Conservation (phyloP, 2,888 invertebrate species). For the Gastracanthus pulcherrimus region DNA sequence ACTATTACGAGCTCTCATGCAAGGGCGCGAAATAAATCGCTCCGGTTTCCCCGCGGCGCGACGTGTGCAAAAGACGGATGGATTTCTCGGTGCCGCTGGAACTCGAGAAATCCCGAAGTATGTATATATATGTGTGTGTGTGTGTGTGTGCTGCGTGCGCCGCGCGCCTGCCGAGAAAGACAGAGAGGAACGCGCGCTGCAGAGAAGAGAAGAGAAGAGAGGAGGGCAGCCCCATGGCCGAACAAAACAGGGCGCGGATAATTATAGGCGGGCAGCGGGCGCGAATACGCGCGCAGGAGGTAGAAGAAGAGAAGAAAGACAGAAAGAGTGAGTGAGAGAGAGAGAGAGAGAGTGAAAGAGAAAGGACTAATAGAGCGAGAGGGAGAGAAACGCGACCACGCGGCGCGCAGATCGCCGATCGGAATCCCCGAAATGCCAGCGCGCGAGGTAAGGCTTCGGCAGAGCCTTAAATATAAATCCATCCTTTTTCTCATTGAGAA, state of each 20-base stretch:
- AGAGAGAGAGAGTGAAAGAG: slow-evolving; percentile 13
- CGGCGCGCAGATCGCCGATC: slow-evolving; percentile 47
- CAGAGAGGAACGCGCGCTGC: not conserved
- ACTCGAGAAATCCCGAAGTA: slow-evolving; percentile 56
- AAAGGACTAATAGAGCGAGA: slow-evolving; percentile 29
- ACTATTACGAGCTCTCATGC: slow-evolving; percentile 52
- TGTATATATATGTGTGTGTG: no score
- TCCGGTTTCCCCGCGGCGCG: slow-evolving; percentile 54
- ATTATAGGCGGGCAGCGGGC: slow-evolving; percentile 50
- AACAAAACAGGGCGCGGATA: slow-evolving; percentile 45
- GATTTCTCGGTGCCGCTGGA: slow-evolving; percentile 55
- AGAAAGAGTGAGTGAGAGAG: slow-evolving; percentile 3
- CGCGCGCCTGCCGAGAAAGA: not conserved
- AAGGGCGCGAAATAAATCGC: slow-evolving; percentile 57
- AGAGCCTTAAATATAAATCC: slow-evolving; percentile 71
- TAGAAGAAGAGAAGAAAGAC: not conserved
- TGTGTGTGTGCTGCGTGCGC: no score
- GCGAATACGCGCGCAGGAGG: not conserved
- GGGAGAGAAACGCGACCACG: no score
- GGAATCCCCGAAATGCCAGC: slow-evolving; percentile 72
- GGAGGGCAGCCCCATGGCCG: not conserved
- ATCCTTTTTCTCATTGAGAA: slow-evolving; percentile 67
- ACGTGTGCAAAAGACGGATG: slow-evolving; percentile 60
- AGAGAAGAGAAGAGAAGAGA: not conserved
- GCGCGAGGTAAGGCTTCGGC: not conserved